Evolutionary conservation across 2,888 invertebrate genomes (phyloP).

Genomic region (Augiades crinisus): DNA sequence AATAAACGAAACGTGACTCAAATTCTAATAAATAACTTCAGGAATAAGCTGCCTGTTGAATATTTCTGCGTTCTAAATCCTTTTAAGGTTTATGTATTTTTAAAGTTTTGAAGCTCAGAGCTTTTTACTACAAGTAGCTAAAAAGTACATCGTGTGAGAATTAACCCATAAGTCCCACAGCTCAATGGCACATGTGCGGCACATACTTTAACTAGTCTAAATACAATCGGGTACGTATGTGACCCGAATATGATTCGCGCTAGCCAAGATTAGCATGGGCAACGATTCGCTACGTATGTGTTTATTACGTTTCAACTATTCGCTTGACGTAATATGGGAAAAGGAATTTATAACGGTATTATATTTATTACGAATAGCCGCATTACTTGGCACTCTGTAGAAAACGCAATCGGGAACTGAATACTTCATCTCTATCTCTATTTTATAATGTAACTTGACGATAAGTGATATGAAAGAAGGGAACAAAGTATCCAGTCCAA

Average conservation of each 20-base stretch:
- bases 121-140: no score
- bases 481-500: no score
- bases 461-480: no score
- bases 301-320: conserved; percentile 33
- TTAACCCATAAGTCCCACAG: neutral
- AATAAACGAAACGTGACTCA: no score
- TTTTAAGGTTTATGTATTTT: no score
- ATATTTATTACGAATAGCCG: conserved; percentile 11
- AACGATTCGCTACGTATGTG: conserved; percentile 43
- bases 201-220: conserved; percentile 42
- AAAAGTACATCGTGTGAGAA: conserved; percentile 1
- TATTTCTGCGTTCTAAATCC: no score
- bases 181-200: conserved; percentile 39
- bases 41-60: no score
- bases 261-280: conserved; percentile 60
- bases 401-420: no score
- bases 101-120: no score
- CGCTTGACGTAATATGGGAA: conserved; percentile 22
- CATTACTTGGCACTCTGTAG: neutral
- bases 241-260: conserved; percentile 59
- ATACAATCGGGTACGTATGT: conserved; percentile 43
- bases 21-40: no score
- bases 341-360: conserved; percentile 19
- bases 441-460: no score
- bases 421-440: no score